Percentiles rank a stretch among this genome's conserved stretches.
Conservation (phyloP, 2,888 invertebrate genomes). For the Ametastegia equiseti region DNA sequence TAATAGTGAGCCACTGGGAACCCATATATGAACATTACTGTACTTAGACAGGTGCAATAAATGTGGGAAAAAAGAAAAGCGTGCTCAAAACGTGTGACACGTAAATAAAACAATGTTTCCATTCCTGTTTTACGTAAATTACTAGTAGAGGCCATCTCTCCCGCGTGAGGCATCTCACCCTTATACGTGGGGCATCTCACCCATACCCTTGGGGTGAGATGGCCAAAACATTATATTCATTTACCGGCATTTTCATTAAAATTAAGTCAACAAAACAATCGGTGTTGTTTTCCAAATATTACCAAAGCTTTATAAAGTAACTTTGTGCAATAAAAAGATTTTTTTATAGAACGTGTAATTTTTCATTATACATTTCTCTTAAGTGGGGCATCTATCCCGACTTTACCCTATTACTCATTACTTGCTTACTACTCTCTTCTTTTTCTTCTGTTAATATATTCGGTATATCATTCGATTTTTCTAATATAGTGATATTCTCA, state of each 20-base stretch:
- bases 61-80: conserved; percentile 18
- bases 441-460: too few species aligned
- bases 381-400: conserved; percentile 39
- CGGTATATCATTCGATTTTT: too few species aligned
- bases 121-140: neutral
- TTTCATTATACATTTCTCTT: conserved; percentile 16
- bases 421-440: too few species aligned
- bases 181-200: conserved; percentile 28
- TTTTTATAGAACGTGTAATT: conserved; percentile 12
- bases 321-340: conserved; percentile 19
- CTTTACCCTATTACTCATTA: conserved; percentile 26
- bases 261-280: neutral
- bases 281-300: neutral
- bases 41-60: conserved; percentile 11
- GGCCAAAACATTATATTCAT: conserved; percentile 14
- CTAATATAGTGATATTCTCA: too few species aligned
- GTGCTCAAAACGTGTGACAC: conserved; percentile 19
- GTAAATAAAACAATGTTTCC: conserved; percentile 19
- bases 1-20: too few species aligned
- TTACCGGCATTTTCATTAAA: neutral
- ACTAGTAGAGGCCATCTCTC: conserved; percentile 24
- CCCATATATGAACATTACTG: too few species aligned
- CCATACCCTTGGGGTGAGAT: conserved; percentile 30
- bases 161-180: conserved; percentile 14
- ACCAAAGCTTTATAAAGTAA: conserved; percentile 17